Conservation (phyloP, 92 coral and sea anemone genomes). For the Actinernus sp. region DNA sequence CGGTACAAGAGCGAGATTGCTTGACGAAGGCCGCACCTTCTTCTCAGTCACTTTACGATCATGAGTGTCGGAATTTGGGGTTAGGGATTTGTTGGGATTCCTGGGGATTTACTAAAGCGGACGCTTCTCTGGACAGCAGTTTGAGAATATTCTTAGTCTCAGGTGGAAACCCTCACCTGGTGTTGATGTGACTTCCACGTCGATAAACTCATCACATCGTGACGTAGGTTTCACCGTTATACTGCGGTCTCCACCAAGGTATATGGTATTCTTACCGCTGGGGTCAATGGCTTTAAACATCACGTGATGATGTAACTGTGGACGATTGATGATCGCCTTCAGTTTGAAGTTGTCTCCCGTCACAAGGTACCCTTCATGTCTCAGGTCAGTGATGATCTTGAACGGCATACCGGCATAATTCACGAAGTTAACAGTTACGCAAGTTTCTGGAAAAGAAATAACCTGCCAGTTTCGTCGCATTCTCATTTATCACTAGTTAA, state of each 20-base stretch:
- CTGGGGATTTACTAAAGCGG: too few relatives aligned
- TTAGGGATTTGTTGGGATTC: too few relatives aligned
- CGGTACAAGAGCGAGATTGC: too few relatives aligned
- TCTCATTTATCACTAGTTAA: too few relatives aligned
- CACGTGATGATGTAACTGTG: conserved; percentile 31
- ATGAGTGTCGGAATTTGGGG: too few relatives aligned
- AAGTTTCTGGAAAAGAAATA: conserved; percentile 14
- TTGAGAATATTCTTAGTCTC: too few relatives aligned
- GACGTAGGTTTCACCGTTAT: conserved; percentile 32
- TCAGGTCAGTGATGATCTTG: conserved; percentile 19
- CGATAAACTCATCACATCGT: conserved; percentile 14
- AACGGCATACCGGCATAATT: conserved; percentile 19
- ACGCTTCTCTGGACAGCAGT: too few relatives aligned
- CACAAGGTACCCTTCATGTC: conserved; percentile 26
- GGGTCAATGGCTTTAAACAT: conserved; percentile 39
- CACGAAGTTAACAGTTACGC: conserved; percentile 27
- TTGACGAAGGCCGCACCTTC: too few relatives aligned
- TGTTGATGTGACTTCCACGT: background rate
- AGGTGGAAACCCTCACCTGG: too few relatives aligned
- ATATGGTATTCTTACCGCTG: conserved; percentile 3
- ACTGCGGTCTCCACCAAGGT: conserved; percentile 27
- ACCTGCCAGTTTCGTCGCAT: too few relatives aligned
- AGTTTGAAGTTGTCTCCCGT: conserved; percentile 33
- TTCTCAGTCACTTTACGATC: too few relatives aligned
- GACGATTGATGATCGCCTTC: conserved; percentile 31